A percentile compares a stretch with the other conserved stretches of the same genome.
phyloP scores from a whole-genome alignment of 2,113 vertebrate genomes.

The Chloropsis cyanopogon region DNA sequence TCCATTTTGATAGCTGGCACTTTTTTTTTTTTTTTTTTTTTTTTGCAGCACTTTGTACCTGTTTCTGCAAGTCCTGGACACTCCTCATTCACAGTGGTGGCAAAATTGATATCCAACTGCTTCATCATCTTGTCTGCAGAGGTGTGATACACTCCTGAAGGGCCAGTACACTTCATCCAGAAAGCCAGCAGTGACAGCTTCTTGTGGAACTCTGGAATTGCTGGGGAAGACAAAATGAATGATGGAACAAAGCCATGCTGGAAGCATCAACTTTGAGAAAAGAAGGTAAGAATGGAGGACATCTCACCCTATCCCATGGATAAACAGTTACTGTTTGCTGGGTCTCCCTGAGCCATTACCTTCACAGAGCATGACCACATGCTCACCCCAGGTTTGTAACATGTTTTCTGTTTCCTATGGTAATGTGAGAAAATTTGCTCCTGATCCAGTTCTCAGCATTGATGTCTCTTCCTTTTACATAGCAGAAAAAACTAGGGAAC shows the following conservation, averaged over 20 bases:
- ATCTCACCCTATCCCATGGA: background rate
- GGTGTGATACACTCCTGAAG: conserved; percentile 85
- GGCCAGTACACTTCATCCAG: conserved; percentile 89
- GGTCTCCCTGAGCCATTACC: background rate
- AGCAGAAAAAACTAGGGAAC: background rate
- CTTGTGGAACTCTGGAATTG: conserved; percentile 84
- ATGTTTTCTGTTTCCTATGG: background rate
- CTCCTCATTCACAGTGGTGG: conserved; percentile 77
- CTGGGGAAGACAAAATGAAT: conserved; percentile 53
- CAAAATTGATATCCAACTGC: conserved; percentile 82
- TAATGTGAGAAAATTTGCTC: background rate
- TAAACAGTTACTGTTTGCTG: background rate
- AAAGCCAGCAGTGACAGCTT: conserved; percentile 83
- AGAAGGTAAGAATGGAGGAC: background rate
- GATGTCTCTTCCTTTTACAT: background rate
- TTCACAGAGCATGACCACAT: background rate
- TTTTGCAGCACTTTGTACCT: conserved; percentile 70
- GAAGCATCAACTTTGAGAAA: background rate
- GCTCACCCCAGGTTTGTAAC: background rate
- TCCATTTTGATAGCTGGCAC: background rate
- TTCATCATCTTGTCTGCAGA: conserved; percentile 84
- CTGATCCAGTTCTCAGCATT: background rate
- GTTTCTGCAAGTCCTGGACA: conserved; percentile 79
- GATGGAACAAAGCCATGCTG: background rate
- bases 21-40: background rate